phyloP scores from a whole-genome alignment of 2,888 invertebrate genomes.

The Leptothorax acervorum region DNA sequence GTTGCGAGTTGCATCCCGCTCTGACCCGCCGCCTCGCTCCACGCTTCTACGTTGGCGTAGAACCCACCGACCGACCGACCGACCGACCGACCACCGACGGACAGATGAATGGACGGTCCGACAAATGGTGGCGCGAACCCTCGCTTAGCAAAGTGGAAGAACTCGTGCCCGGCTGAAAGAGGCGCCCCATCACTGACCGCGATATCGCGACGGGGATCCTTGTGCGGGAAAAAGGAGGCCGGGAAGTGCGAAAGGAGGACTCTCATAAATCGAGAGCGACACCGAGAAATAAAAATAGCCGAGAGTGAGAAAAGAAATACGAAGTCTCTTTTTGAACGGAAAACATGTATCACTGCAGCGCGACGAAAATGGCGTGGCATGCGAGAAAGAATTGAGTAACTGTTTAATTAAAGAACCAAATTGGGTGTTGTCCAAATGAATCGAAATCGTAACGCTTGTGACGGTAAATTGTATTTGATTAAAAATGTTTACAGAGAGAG shows the following conservation, averaged over 20 bases:
- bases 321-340: background rate
- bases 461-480: conserved; percentile 8
- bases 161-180: conserved; percentile 56
- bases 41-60: conserved; percentile 25
- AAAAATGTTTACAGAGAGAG: conserved; percentile 22
- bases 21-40: background rate
- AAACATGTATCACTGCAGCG: background rate
- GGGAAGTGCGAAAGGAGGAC: conserved; percentile 9
- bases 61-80: conserved; percentile 51
- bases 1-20: conserved; percentile 53
- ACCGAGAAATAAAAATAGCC: conserved; percentile 14
- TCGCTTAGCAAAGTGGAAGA: conserved; percentile 60
- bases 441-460: background rate
- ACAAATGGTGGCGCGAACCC: conserved; percentile 67
- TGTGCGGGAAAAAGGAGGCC: conserved; percentile 12
- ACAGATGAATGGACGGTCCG: conserved; percentile 71
- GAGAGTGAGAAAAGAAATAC: conserved; percentile 4
- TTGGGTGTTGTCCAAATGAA: background rate
- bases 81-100: conserved; percentile 53
- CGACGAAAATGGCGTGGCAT: background rate
- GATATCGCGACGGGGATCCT: conserved; percentile 26
- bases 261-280: conserved; percentile 14
- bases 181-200: conserved; percentile 29
- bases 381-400: background rate
- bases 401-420: conserved; percentile 7